Conservation (phyloP, 2,113 vertebrate species). For the Planiliza haematocheilus region DNA sequence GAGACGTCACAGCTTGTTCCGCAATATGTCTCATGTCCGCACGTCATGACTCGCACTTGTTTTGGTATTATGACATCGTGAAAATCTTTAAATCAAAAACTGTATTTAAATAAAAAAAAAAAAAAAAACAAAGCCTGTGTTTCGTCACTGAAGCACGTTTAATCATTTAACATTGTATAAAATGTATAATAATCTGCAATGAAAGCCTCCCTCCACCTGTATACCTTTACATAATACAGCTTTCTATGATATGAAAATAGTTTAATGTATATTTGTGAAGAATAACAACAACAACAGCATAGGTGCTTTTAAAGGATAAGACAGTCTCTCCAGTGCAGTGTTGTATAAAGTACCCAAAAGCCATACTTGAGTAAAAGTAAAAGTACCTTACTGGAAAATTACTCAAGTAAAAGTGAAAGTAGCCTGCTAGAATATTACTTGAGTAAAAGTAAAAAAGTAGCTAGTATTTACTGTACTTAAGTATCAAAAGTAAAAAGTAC, state of each 20-base stretch:
- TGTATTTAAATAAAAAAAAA: background rate
- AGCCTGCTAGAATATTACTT: too few relatives aligned
- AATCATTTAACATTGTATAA: slow-evolving; percentile 18
- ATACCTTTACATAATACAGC: slow-evolving; percentile 25
- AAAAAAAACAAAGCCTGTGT: background rate
- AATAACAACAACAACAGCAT: slow-evolving; percentile 6
- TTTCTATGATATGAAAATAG: slow-evolving; percentile 41
- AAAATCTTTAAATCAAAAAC: background rate
- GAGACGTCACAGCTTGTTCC: too few relatives aligned
- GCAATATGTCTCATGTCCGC: too few relatives aligned
- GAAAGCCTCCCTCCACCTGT: slow-evolving; percentile 33
- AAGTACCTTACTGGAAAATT: too few relatives aligned
- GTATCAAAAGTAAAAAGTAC: too few relatives aligned
- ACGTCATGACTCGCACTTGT: too few relatives aligned
- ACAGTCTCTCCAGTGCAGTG: slow-evolving; percentile 32
- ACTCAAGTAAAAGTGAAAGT: too few relatives aligned
- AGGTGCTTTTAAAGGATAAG: slow-evolving; percentile 8
- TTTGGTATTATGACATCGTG: too few relatives aligned
- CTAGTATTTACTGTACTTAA: too few relatives aligned
- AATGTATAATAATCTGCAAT: slow-evolving; percentile 33
- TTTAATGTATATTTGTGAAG: slow-evolving; percentile 10
- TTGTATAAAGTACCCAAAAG: too few relatives aligned
- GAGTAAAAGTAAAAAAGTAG: too few relatives aligned
- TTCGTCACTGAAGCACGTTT: background rate
- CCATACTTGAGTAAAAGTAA: too few relatives aligned